A percentile compares a stretch with the other conserved stretches of the same genome.
Evolutionary conservation across 92 coral and sea anemone genomes (phyloP).

Genomic region (Palythoa caribaeorum): DNA sequence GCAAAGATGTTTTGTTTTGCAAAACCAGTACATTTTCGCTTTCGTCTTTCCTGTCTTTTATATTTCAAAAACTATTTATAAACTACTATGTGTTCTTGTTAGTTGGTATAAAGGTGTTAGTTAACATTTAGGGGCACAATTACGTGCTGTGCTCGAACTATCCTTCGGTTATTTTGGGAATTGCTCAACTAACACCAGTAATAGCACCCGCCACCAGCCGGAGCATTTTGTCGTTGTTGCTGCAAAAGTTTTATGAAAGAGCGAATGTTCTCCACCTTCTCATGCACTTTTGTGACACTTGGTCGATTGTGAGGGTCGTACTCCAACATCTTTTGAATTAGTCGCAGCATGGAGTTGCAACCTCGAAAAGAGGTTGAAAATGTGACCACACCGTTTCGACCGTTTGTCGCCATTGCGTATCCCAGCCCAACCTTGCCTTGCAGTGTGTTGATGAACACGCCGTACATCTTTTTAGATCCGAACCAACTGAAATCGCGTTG

Average conservation of each 20-base stretch:
- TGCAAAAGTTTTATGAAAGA: background rate
- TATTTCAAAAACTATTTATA: too few species aligned
- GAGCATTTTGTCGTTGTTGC: background rate
- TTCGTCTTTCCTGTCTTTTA: too few species aligned
- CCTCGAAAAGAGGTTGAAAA: constrained; percentile 40
- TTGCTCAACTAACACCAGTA: background rate
- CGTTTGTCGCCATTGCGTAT: constrained; percentile 51
- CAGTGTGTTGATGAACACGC: constrained; percentile 49
- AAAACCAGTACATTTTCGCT: too few species aligned
- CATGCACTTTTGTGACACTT: constrained; percentile 48
- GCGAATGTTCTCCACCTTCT: constrained; percentile 27
- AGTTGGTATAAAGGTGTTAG: too few species aligned
- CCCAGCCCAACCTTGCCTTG: constrained; percentile 57
- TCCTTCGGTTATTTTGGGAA: background rate
- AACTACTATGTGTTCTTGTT: too few species aligned
- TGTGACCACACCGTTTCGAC: background rate
- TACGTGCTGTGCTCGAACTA: too few species aligned
- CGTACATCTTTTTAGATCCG: constrained; percentile 67
- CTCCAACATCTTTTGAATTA: constrained; percentile 57
- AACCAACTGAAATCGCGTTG: constrained; percentile 65
- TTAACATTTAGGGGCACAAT: too few species aligned
- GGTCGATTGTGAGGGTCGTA: constrained; percentile 61
- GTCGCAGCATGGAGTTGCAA: background rate
- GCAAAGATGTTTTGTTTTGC: too few species aligned
- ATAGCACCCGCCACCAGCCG: background rate